phyloP scores from a whole-genome alignment of 2,797 vertebrate genomes.

The Muraenolepis orangiensis region DNA sequence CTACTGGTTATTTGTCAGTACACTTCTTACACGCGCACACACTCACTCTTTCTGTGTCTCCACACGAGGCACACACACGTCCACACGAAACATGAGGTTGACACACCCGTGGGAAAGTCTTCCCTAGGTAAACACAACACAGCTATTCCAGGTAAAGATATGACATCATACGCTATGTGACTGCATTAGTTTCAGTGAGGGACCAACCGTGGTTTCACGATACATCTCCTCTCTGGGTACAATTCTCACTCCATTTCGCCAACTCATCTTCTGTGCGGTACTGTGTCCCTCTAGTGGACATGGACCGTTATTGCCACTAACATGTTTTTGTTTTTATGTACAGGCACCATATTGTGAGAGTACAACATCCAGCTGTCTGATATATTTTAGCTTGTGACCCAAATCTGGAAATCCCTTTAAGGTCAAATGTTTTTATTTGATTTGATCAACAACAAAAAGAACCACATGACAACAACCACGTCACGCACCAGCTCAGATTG shows the following conservation, averaged over 20 bases:
- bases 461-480: neutral
- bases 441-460: neutral
- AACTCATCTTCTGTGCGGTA: neutral
- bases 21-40: neutral
- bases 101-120: neutral
- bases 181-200: conserved; percentile 29
- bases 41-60: neutral
- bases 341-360: neutral
- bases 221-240: conserved; percentile 15
- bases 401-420: neutral
- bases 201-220: conserved; percentile 24
- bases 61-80: neutral
- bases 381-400: neutral
- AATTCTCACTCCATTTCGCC: neutral
- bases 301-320: conserved; percentile 15
- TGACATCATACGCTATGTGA: conserved; percentile 23
- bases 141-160: conserved; percentile 3
- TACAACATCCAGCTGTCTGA: neutral
- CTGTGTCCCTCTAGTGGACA: conserved; percentile 35
- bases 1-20: neutral
- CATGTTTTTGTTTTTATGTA: neutral
- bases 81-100: neutral
- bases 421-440: neutral
- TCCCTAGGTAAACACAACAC: neutral
- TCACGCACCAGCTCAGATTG: neutral